Conservation (phyloP, 2,797 vertebrate species). For the Nasua narica region DNA sequence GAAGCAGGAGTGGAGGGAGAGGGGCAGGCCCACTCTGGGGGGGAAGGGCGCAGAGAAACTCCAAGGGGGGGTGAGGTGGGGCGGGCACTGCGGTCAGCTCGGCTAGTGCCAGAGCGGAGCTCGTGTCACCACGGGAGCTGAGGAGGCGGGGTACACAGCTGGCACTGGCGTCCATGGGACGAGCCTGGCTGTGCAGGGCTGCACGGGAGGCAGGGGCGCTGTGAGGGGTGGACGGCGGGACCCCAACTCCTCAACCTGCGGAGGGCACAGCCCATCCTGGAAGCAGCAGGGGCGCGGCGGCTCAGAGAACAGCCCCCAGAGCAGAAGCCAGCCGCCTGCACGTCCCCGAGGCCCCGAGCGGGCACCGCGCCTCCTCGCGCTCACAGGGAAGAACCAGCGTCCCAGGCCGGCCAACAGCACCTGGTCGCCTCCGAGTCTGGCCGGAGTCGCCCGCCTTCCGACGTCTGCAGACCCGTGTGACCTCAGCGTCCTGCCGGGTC, state of each 20-base stretch:
- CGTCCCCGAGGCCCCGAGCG: too few species aligned
- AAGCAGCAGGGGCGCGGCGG: background rate
- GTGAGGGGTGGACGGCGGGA: rapidly evolving
- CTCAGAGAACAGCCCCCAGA: background rate
- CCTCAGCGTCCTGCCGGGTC: background rate
- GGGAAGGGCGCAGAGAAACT: rapidly evolving
- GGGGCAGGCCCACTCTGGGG: background rate
- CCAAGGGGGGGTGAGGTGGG: background rate
- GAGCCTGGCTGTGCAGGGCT: background rate
- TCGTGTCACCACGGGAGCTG: rapidly evolving
- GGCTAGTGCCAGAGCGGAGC: background rate
- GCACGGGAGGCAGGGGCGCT: too few species aligned
- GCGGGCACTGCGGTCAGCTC: background rate
- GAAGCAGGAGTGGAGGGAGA: background rate
- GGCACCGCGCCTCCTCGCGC: too few species aligned
- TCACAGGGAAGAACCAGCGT: background rate
- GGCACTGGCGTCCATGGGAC: background rate
- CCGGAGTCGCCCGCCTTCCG: background rate
- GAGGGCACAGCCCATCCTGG: rapidly evolving
- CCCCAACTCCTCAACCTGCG: background rate
- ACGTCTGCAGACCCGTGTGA: background rate
- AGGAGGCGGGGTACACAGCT: background rate
- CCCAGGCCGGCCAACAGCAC: background rate
- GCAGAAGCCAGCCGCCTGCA: background rate
- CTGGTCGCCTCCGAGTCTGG: rapidly evolving